Base-by-base conservation (phyloP, 1,140 invertebrate species). In the Diorhabda sublineata region DNA sequence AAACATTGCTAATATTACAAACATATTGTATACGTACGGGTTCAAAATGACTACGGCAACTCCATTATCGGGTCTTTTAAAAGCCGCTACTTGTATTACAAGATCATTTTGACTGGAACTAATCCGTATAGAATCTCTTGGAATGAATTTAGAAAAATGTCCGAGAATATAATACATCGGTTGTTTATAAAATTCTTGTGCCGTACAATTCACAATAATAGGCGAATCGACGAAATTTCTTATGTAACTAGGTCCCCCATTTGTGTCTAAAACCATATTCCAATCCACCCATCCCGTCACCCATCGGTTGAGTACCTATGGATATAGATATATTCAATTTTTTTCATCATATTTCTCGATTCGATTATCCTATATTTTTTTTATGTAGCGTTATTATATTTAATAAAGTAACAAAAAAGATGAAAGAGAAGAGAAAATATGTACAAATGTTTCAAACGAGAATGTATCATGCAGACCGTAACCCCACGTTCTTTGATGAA, bases 281-380 rank as follows among this genome's bases (percentile, higher is more conserved):
- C 91, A 93, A 78, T 93, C 91, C n/a, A 88, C 82, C 89, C 89
- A 91, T 3, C 88, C 87, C 81, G 76, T 85, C 75, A 80, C 82
- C 80, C 77, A 86, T 71, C 86, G 79, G 69, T 87, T 85, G 43
- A 90, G 74, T 79, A 89, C 84, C 83, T 89, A 74, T 4, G 8
- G 45, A 42, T 9, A 3, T 8, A 65, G 6, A 8, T 57, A 41
- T 26, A 26, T 26, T 42, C n/a, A 43, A 44, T 45, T 41, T 9
- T 26, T 26, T 26, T 26, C 26, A 26, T 26, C 26, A 26, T 26
- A 26, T 26, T 26, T 26, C 26, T 26, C 26, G 26, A 26, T 26
- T 26, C 26, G 26, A 26, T 26, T 26, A 26, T 26, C 26, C 1
- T 26, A 26, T 2, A 26, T 1, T 26, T 26, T 11, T 26, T 26